A percentile compares a stretch with the other conserved stretches of the same genome.
phyloP scores from a whole-genome alignment of 2,113 vertebrate species.

The Entelurus aequoreus region DNA sequence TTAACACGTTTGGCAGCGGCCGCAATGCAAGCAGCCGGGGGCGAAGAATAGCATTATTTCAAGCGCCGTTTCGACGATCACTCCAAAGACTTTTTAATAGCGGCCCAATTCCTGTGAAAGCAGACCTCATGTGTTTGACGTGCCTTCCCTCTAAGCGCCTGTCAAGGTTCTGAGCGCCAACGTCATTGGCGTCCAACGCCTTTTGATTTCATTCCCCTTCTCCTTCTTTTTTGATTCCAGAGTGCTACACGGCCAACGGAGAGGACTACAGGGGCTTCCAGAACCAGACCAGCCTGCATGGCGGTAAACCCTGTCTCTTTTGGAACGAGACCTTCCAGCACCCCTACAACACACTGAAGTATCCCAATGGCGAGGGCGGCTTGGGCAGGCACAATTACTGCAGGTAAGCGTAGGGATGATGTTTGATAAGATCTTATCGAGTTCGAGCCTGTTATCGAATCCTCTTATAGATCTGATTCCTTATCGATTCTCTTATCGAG shows the following conservation, averaged over 20 bases:
- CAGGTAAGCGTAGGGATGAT: conserved; percentile 69
- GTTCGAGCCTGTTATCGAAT: too few relatives aligned
- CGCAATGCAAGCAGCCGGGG: conserved; percentile 16
- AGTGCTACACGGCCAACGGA: conserved; percentile 94
- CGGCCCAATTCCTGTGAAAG: conserved; percentile 25
- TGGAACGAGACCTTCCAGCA: conserved; percentile 98
- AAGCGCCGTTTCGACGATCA: conserved; percentile 24
- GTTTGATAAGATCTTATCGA: too few relatives aligned
- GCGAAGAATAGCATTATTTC: conserved; percentile 26
- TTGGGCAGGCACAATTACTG: conserved; percentile 93
- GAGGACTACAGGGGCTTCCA: conserved; percentile 91
- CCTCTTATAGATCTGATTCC: too few relatives aligned
- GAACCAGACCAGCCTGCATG: conserved; percentile 84
- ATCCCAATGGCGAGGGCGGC: conserved; percentile 91
- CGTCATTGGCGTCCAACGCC: neutral
- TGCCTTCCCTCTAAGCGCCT: neutral
- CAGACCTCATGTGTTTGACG: conserved; percentile 31
- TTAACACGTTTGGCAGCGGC: conserved; percentile 22
- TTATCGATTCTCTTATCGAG: too few relatives aligned
- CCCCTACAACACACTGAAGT: conserved; percentile 93
- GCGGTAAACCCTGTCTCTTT: conserved; percentile 89
- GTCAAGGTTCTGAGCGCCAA: too few relatives aligned
- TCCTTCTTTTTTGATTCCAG: conserved; percentile 62
- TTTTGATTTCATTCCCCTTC: neutral
- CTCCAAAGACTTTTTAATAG: conserved; percentile 31